Evolutionary conservation across 2,888 invertebrate genomes (phyloP).

Genomic region (Nomada lathburiana): DNA sequence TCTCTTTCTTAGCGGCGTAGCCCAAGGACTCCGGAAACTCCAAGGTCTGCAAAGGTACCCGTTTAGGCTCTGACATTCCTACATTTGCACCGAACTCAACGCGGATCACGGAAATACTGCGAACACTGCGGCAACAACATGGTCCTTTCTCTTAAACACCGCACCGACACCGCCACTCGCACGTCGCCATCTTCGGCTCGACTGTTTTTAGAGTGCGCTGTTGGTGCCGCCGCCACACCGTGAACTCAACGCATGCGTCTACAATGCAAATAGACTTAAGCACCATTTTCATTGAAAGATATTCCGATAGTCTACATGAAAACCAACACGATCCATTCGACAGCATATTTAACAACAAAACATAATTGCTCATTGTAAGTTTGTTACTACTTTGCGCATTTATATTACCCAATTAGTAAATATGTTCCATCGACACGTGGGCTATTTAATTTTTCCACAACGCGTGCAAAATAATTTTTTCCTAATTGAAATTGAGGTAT

Average conservation of each 20-base stretch:
- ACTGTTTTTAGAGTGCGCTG: constrained; percentile 82
- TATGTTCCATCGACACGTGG: background rate
- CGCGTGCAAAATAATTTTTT: background rate
- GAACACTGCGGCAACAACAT: constrained; percentile 79
- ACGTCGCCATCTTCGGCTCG: constrained; percentile 81
- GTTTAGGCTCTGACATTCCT: constrained; percentile 91
- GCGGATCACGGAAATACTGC: constrained; percentile 79
- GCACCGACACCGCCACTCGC: constrained; percentile 75
- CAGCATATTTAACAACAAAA: constrained; percentile 10
- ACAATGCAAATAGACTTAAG: constrained; percentile 8
- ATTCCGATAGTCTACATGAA: background rate
- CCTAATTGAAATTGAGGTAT: constrained; percentile 6
- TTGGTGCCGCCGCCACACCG: constrained; percentile 64
- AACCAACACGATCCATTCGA: constrained; percentile 1
- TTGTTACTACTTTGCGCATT: background rate
- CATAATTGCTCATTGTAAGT: background rate
- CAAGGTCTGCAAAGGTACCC: constrained; percentile 89
- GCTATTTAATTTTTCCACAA: too few relatives aligned
- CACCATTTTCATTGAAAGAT: constrained; percentile 1
- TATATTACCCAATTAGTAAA: background rate
- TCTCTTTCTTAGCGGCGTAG: constrained; percentile 88
- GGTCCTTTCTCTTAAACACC: constrained; percentile 72
- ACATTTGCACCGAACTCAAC: constrained; percentile 84
- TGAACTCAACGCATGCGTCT: constrained; percentile 40
- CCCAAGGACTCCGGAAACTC: constrained; percentile 83